Percentiles rank a stretch among this genome's conserved stretches.
Conservation (phyloP, 2,113 vertebrate species). For the Hemiprocne comata region DNA sequence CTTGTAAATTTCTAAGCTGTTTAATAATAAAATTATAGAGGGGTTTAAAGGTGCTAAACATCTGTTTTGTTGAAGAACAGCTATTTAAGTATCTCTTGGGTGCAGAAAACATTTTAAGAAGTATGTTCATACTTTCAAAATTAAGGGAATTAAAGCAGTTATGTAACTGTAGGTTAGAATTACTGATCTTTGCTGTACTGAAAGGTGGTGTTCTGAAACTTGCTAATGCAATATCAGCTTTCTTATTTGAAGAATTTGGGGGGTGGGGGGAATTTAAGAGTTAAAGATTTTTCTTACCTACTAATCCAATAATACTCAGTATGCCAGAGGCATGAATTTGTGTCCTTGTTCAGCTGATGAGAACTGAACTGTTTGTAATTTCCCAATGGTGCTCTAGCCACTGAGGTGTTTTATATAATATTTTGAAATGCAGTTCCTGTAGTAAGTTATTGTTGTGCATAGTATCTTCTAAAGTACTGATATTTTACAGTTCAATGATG, state of each 20-base stretch:
- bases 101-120: background rate
- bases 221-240: background rate
- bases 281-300: background rate
- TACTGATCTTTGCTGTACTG: background rate
- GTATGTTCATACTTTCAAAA: background rate
- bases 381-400: background rate
- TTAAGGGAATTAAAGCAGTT: background rate
- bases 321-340: background rate
- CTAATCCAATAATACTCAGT: background rate
- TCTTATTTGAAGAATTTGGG: background rate
- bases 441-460: background rate
- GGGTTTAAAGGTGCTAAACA: background rate
- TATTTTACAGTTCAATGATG: background rate
- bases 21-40: background rate
- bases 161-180: background rate
- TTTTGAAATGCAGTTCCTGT: background rate
- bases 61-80: background rate
- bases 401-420: background rate
- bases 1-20: background rate
- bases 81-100: background rate
- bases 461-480: background rate
- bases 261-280: too few species aligned
- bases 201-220: background rate
- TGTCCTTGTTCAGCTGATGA: background rate
- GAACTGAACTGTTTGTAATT: background rate